Base-by-base conservation (phyloP, 2,888 invertebrate species). In the Achlya flavicornis region DNA sequence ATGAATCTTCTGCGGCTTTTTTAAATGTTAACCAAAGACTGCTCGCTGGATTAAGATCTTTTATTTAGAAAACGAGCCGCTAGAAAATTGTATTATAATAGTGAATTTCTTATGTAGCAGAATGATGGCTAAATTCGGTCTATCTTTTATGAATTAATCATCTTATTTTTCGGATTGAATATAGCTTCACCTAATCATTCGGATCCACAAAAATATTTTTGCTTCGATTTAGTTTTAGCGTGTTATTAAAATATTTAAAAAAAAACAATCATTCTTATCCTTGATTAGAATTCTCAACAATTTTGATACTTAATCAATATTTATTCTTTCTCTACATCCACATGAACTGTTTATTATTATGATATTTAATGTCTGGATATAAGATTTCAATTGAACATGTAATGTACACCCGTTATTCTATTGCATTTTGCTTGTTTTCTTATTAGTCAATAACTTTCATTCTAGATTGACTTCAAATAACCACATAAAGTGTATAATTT, bases 1-100 rank as follows among this genome's bases (percentile, higher is more conserved):
- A 59, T 43, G 64, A 68, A 71, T 46, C 71, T 72, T 70, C 53
- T 67, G 72, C 75, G 76, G 73, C 77, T 72, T 74, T 78, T 41
- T 78, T 71, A 63, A 69, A 69, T 61, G 46, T 66, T 76, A 79
- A 83, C 83, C 86, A 87, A 87, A 87, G 86, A 87, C 81, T 81
- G 64, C 76, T 71, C 72, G 75, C 63, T 62, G 61, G 41, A 58
- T 58, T 62, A 62, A 61, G 32, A 61, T 63, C 57, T 61, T 64
- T 11, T 26, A 61, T 62, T 60, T 58, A 16, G 62, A 67, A 41
- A 61, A 62, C 38, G 43, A 38, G 48, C 43, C 62, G 57, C 60
- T 62, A 19, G 46, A 48, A 57, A 62, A 59, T 53, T 48, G 33
- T 58, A 60, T 62, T 62, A 64, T 62, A 66, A 38, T 58, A 61